Evolutionary conservation across 2,113 vertebrate species (phyloP).

Genomic region (Tragelaphus imberbis): DNA sequence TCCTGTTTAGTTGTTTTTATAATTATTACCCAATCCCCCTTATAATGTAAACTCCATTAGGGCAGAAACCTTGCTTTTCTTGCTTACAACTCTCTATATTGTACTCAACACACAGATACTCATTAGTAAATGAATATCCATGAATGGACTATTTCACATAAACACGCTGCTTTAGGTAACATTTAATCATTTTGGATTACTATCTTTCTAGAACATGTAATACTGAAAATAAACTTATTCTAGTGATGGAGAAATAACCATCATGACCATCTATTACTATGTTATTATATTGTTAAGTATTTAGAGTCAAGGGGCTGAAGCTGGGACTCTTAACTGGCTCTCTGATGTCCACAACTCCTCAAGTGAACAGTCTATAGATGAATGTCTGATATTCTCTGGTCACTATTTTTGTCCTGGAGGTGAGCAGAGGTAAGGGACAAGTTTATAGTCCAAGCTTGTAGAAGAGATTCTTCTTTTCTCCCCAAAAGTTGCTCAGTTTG

Average conservation of each 20-base stretch:
- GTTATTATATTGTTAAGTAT: background rate
- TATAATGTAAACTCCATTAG: background rate
- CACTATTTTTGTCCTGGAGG: background rate
- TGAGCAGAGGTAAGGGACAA: background rate
- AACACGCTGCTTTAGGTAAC: background rate
- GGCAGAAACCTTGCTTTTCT: background rate
- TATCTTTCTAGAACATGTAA: constrained; percentile 13
- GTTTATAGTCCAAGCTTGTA: background rate
- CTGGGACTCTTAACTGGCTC: background rate
- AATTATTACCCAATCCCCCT: background rate
- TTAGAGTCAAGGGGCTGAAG: background rate
- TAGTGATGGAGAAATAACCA: constrained; percentile 9
- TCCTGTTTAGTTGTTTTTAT: background rate
- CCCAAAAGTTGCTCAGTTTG: background rate
- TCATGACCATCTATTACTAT: background rate
- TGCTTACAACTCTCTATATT: background rate
- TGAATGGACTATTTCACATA: background rate
- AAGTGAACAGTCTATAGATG: background rate
- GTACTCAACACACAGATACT: background rate
- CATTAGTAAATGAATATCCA: background rate
- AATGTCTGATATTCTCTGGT: background rate
- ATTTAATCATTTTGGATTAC: constrained; percentile 22
- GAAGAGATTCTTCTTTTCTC: background rate
- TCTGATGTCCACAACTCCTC: background rate
- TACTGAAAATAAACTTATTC: constrained; percentile 33